These are phyloP conservation scores for Mesochorus sp. DNA, from an alignment of 2,888 invertebrate genomes.

Conservation along the genomic window DNA sequence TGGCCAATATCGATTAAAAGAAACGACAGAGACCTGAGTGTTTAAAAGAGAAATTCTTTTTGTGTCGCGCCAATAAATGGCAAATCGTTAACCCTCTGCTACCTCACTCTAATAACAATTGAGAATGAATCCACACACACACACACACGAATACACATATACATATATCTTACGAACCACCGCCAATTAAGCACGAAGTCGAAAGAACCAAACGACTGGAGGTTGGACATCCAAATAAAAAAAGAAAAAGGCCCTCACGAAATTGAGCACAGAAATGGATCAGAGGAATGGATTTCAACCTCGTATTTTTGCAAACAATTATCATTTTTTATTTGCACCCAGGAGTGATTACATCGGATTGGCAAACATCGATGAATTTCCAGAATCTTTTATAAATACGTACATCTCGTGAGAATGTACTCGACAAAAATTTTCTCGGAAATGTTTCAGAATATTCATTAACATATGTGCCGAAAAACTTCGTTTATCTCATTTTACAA, in stretches of 20 bases:
- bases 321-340: conserved; percentile 47
- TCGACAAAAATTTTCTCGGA: too few species aligned
- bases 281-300: conserved; percentile 34
- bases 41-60: conserved; percentile 5
- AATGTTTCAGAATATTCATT: too few species aligned
- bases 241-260: conserved; percentile 31
- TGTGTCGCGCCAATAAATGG: conserved; percentile 2
- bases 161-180: background rate
- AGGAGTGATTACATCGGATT: conserved; percentile 24
- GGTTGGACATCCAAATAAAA: conserved; percentile 5
- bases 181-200: conserved; percentile 37
- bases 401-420: background rate
- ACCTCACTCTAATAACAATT: conserved; percentile 6
- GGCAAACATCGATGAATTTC: conserved; percentile 40
- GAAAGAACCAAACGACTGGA: conserved; percentile 18
- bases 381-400: background rate
- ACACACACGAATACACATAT: too few species aligned
- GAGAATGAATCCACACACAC: background rate
- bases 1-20: background rate
- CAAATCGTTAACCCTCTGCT: conserved; percentile 9
- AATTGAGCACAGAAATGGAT: conserved; percentile 21
- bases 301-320: conserved; percentile 43
- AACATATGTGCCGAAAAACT: too few species aligned
- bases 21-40: background rate
- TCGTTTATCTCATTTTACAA: too few species aligned